A percentile compares a stretch with the other conserved stretches of the same genome.
Conservation (phyloP, 2,113 vertebrate genomes). For the Sorex araneus region DNA sequence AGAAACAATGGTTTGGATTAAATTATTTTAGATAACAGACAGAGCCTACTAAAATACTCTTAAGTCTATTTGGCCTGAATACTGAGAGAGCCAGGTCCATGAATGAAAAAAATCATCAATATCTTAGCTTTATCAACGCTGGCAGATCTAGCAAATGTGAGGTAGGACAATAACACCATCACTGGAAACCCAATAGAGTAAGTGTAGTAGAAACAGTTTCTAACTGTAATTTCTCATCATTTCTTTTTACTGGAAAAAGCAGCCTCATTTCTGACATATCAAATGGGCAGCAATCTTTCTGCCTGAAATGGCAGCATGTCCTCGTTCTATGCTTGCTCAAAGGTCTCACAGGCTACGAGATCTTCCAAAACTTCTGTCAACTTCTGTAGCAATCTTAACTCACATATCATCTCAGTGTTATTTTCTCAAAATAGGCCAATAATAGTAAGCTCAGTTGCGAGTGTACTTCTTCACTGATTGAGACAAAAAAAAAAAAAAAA, state of each 20-base stretch:
- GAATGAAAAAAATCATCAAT: not conserved
- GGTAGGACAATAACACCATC: not conserved
- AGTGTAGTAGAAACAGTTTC: not conserved
- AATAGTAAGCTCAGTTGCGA: not conserved
- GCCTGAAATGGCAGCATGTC: not conserved
- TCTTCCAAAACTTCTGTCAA: constrained; percentile 18
- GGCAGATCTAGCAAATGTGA: not conserved
- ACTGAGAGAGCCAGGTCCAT: not conserved
- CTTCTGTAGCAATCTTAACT: not conserved
- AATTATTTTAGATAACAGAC: not conserved
- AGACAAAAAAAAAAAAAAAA: not conserved
- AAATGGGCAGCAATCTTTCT: not conserved
- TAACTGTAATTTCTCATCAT: not conserved
- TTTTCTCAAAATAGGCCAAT: constrained; percentile 12
- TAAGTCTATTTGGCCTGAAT: not conserved
- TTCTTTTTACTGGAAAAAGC: not conserved
- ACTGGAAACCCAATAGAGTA: not conserved
- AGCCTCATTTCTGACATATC: not conserved
- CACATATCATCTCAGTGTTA: not conserved
- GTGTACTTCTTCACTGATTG: not conserved
- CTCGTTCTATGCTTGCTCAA: not conserved
- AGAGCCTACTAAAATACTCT: not conserved
- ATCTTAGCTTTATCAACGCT: not conserved
- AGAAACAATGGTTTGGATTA: not conserved
- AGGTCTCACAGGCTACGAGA: not conserved